phyloP scores from a whole-genome alignment of 2,113 vertebrate species.

The Connochaetes taurinus region DNA sequence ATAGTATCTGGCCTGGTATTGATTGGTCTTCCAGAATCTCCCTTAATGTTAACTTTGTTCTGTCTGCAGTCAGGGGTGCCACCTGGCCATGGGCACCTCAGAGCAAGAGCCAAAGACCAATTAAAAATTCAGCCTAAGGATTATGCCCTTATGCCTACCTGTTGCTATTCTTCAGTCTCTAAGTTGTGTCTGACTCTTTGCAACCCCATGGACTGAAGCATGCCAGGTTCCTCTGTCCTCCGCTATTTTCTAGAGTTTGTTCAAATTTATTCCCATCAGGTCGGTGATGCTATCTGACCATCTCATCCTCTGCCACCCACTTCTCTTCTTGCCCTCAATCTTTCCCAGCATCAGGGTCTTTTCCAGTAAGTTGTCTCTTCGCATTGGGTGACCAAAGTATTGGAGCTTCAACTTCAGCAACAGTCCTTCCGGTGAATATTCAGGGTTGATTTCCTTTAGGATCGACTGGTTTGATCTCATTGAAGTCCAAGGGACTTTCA shows the following conservation, averaged over 20 bases:
- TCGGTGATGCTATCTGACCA: neutral
- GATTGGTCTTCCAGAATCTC: constrained; percentile 1
- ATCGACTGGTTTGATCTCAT: neutral
- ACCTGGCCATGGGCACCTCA: neutral
- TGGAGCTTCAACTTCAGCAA: neutral
- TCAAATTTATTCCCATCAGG: neutral
- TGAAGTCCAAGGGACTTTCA: neutral
- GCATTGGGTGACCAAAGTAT: neutral
- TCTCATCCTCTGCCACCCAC: neutral
- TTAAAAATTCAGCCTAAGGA: neutral
- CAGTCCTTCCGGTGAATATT: neutral
- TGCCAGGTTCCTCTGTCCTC: neutral
- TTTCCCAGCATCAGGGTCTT: neutral
- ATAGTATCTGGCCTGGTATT: neutral
- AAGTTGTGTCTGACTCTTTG: neutral
- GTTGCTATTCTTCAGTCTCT: neutral
- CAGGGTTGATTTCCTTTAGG: neutral
- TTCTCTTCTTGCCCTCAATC: neutral
- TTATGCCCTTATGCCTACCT: neutral
- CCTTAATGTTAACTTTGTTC: neutral
- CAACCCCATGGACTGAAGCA: neutral
- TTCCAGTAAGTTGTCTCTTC: neutral
- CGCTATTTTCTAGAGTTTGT: neutral
- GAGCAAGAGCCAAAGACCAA: neutral
- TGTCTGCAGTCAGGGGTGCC: neutral